Base-by-base conservation (phyloP, 2,888 invertebrate species). In the Zhengitettix transpicula region DNA sequence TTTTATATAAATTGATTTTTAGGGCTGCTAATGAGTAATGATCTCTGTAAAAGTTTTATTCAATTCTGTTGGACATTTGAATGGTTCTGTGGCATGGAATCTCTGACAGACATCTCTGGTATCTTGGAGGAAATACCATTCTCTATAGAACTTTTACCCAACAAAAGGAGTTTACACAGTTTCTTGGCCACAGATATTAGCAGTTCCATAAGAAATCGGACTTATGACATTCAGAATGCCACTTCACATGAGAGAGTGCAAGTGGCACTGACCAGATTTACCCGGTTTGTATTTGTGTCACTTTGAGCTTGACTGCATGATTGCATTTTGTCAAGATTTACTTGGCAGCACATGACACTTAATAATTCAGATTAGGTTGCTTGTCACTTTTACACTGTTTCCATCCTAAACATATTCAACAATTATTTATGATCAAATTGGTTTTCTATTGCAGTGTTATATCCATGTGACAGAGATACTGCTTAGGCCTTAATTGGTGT, bases 221-320 rank as follows among this genome's bases (percentile, higher is more conserved):
- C 85, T 55, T 71, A 77, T 44, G 75, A 75, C 40, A 73, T 86
- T 58, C 82, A 85, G 68, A 84, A 82, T 68, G 82, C 82, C 0
- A 81, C 81, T 0, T 75, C 79, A 0, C 84, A 85, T 67, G 71
- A 71, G 60, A 75, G 76, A 63, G 83, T 84, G 7, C 71, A 71
- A 16, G 77, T 78, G 47, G 77, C 80, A 0, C 57, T 40, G 40
- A 56, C 53, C 54, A 59, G 42, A 53, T 42, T 15, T 42, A 58
- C 15, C 15, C 52, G n/a, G 42, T 28, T 28, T 28, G 28, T 28
- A 28, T 28, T 5, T 28, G 7, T 28, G 7, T 28, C 2, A 28
- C 7, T 5, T 28, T 28, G 7, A n/a, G n/a, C n/a, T n/a, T n/a
- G n/a, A n/a, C n/a, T n/a, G n/a, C n/a, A n/a, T n/a, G n/a, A n/a